Percentiles rank a stretch among this genome's conserved stretches.
Evolutionary conservation across 2,113 vertebrate species (phyloP).

Genomic region (Ctenomys sociabilis): DNA sequence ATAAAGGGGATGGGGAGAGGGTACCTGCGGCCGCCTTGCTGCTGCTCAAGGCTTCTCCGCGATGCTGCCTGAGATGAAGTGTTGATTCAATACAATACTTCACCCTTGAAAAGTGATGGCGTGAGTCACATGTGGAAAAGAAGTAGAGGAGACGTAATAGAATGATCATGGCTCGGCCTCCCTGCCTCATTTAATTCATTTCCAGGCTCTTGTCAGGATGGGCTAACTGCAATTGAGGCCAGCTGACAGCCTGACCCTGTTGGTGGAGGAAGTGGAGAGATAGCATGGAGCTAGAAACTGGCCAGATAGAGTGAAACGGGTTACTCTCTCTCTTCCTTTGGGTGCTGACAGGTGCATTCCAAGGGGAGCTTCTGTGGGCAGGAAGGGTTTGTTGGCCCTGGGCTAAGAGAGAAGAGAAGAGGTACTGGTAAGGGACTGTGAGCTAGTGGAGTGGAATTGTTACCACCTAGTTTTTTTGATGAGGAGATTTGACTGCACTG

Average conservation of each 20-base stretch:
- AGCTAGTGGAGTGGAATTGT: neutral
- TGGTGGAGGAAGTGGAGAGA: neutral
- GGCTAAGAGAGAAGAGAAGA: neutral
- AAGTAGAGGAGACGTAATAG: neutral
- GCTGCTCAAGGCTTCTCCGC: accelerated
- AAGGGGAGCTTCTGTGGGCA: neutral
- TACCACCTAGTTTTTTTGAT: neutral
- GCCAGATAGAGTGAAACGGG: neutral
- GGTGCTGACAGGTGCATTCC: neutral
- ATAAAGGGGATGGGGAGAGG: neutral
- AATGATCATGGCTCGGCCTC: accelerated
- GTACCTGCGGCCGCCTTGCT: neutral
- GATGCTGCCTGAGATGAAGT: accelerated
- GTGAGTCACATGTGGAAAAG: neutral
- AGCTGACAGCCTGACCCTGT: neutral
- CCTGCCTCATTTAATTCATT: conserved; percentile 13
- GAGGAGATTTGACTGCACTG: neutral
- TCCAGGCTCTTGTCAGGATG: neutral
- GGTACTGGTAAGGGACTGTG: accelerated
- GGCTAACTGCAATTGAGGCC: neutral
- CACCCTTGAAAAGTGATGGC: neutral
- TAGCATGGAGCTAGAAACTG: accelerated
- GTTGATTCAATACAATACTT: neutral
- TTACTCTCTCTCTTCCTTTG: neutral
- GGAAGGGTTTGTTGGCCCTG: neutral